These are phyloP conservation scores for Eleginops maclovinus DNA, from an alignment of 2,113 vertebrate genomes.

Conservation along the genomic window DNA sequence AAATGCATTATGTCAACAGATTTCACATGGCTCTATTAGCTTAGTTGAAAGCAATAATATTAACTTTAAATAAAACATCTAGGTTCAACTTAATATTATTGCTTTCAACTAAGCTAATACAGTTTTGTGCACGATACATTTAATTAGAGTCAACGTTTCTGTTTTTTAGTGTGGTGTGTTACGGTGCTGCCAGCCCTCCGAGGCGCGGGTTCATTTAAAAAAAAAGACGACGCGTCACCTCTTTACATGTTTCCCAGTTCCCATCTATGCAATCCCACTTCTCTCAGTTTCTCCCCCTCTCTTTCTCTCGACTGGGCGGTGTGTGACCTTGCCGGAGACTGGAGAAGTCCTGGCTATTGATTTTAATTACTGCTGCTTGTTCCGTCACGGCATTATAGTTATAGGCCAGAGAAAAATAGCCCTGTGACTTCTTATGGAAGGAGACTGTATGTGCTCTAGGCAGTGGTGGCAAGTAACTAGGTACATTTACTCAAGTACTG, in stretches of 20 bases:
- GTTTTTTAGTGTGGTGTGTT: constrained; percentile 18
- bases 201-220: constrained; percentile 87
- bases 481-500: no score
- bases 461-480: no score
- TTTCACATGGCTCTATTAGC: no score
- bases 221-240: constrained; percentile 88
- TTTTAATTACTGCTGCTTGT: constrained; percentile 96
- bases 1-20: no score
- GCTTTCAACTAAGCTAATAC: no score
- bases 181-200: constrained; percentile 55
- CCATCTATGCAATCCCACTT: constrained; percentile 82
- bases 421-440: constrained; percentile 84
- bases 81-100: no score
- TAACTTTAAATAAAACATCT: no score
- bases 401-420: constrained; percentile 87
- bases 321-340: constrained; percentile 93
- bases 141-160: no score
- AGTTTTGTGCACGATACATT: no score
- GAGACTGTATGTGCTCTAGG: neutral
- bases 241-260: constrained; percentile 79
- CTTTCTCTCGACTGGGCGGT: constrained; percentile 69
- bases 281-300: constrained; percentile 43
- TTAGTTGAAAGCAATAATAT: no score
- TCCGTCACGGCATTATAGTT: constrained; percentile 88
- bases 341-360: constrained; percentile 92